Evolutionary conservation across 2,888 invertebrate genomes (phyloP).

Genomic region (Siphonodentalium dalli): DNA sequence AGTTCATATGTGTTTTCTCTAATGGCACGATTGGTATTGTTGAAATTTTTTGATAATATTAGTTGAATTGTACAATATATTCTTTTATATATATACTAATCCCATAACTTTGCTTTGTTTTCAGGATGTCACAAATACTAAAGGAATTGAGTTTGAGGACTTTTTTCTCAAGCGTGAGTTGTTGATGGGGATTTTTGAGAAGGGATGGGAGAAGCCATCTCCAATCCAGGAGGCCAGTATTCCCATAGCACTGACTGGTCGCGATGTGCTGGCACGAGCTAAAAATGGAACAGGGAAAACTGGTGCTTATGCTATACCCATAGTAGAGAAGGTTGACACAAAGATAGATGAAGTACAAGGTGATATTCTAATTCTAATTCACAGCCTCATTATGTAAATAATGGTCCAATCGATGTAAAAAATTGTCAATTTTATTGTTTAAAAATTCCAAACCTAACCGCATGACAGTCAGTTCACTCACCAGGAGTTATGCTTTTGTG

Average conservation of each 20-base stretch:
- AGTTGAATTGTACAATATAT: no score
- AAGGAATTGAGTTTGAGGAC: conserved; percentile 99
- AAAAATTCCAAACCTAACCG: no score
- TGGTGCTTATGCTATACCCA: conserved; percentile 98
- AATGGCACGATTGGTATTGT: no score
- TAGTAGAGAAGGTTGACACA: conserved; percentile 83
- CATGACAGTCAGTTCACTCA: no score
- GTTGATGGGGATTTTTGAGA: conserved; percentile 99
- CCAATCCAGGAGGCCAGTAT: conserved; percentile 96
- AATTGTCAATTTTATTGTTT: no score
- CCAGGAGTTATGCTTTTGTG: no score
- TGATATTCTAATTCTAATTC: conserved; percentile 36
- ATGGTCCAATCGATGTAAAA: no score
- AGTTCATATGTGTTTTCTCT: no score
- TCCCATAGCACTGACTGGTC: conserved; percentile 95
- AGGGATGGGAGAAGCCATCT: conserved; percentile 98
- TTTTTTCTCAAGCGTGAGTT: conserved; percentile 96
- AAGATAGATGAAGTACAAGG: conserved; percentile 91
- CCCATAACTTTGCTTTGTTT: no score
- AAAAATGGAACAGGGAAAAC: conserved; percentile 99
- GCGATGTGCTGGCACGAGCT: conserved; percentile 97
- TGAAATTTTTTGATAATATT: no score
- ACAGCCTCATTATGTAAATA: neutral
- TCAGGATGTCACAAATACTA: conserved; percentile 98
- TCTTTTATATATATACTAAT: no score